Percentiles rank a stretch among this genome's conserved stretches.
phyloP scores from a whole-genome alignment of 2,797 vertebrate genomes.

The Sebastiscus tertius region DNA sequence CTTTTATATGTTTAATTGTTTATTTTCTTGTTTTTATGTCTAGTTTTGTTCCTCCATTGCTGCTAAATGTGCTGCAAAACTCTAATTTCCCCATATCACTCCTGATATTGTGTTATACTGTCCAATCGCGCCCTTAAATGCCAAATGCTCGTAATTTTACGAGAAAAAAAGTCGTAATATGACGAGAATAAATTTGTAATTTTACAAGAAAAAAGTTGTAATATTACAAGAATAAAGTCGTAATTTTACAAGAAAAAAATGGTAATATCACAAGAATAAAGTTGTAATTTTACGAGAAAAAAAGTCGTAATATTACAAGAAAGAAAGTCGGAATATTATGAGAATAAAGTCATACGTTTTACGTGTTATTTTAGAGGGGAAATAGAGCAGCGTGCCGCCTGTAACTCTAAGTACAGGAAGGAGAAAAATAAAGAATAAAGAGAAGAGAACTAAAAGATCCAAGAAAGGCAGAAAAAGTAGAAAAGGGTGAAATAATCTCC shows the following conservation, averaged over 20 bases:
- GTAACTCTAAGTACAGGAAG: too few relatives aligned
- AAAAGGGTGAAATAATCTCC: neutral
- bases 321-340: too few relatives aligned
- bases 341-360: too few relatives aligned
- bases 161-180: too few relatives aligned
- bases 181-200: too few relatives aligned
- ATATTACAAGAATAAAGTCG: too few relatives aligned
- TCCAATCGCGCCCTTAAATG: neutral
- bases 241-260: too few relatives aligned
- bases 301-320: too few relatives aligned
- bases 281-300: too few relatives aligned
- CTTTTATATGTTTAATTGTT: neutral
- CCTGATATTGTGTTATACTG: neutral
- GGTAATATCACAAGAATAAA: accelerated
- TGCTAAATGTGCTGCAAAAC: neutral
- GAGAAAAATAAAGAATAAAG: neutral
- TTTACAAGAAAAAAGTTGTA: too few relatives aligned
- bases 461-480: neutral
- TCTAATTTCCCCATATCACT: neutral
- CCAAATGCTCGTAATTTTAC: neutral
- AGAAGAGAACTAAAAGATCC: neutral
- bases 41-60: neutral
- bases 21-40: neutral
- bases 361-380: too few relatives aligned
- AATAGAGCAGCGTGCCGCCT: too few relatives aligned